Base-by-base conservation (phyloP, 92 coral and sea anemone species). In the Phenganax stokvisi region DNA sequence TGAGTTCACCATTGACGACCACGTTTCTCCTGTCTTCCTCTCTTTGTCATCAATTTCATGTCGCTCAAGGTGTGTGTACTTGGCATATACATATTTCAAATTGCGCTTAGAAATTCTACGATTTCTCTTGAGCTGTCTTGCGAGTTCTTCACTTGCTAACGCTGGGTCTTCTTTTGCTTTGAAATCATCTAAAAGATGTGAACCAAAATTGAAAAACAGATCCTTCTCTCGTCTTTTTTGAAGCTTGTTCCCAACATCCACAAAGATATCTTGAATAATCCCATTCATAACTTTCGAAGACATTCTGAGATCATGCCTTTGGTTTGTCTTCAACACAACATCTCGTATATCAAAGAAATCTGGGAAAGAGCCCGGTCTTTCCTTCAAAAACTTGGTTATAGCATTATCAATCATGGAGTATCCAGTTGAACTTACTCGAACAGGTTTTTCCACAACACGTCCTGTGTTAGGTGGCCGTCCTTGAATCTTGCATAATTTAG, bases 401-500 rank as follows among this genome's bases (percentile, higher is more conserved):
- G 91, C 99, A 56, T 65, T 81, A 80, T 96, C 99, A 64, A 96
- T 92, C 27, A 81, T 87, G 28, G 86, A 85, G 78, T 88, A 85
- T 4, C 92, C 91, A 57, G 97, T 88, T 3, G 79, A 59, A 28
- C 86, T 90, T 51, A 89, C 83, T 61, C 80, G 86, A 27, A 96
- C 60, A 7, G 80, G 75, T 66, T 86, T 90, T 81, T 96, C 99
- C 0, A 84, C 84, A 12, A 96, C 97, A 61, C 99, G 74, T 6
- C 99, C 99, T 9, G 99, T 96, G 67, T 87, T 81, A 0, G 99
- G 86, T 0, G 92, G 89, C 29, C 92, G 82, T 12, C 97, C 97
- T 76, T 82, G 85, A 29, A 96, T 77, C 75, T 71, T 82, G 56
- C 99, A 96, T 51, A 96, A 85, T 65, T 96, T 90, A 53, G 86